Percentiles rank a stretch among this genome's conserved stretches.
phyloP scores from a whole-genome alignment of 2,113 vertebrate genomes.

The Nymphicus hollandicus region DNA sequence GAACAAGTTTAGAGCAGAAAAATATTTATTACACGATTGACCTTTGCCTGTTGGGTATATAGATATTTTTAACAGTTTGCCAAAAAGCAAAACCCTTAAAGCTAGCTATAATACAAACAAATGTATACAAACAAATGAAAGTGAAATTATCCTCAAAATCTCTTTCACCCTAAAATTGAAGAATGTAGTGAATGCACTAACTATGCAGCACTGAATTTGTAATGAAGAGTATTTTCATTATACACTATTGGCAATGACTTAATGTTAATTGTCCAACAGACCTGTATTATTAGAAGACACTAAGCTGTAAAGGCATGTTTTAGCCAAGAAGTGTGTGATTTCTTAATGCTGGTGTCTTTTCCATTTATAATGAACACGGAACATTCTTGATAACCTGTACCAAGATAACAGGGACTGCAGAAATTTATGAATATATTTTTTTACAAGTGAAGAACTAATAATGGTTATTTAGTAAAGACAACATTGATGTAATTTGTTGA shows the following conservation, averaged over 20 bases:
- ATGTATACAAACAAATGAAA: background rate
- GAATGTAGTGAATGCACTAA: background rate
- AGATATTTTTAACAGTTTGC: background rate
- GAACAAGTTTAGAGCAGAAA: background rate
- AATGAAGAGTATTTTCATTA: background rate
- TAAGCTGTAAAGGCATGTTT: background rate
- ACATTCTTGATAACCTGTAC: background rate
- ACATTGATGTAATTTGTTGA: background rate
- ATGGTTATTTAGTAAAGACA: background rate
- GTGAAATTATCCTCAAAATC: background rate
- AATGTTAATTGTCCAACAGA: background rate
- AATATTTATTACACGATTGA: background rate
- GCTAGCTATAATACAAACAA: background rate
- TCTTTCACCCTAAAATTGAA: background rate
- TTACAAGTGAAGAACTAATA: background rate
- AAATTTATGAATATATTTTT: background rate
- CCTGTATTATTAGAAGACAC: background rate
- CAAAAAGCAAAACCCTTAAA: background rate
- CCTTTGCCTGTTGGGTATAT: background rate
- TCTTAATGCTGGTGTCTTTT: background rate
- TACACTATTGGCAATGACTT: background rate
- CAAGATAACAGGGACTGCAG: background rate
- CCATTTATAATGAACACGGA: background rate
- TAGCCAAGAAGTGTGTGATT: background rate
- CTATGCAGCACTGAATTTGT: background rate